These are phyloP conservation scores for Phyllotreta striolata DNA, from an alignment of 2,888 invertebrate species.

Conservation along the genomic window DNA sequence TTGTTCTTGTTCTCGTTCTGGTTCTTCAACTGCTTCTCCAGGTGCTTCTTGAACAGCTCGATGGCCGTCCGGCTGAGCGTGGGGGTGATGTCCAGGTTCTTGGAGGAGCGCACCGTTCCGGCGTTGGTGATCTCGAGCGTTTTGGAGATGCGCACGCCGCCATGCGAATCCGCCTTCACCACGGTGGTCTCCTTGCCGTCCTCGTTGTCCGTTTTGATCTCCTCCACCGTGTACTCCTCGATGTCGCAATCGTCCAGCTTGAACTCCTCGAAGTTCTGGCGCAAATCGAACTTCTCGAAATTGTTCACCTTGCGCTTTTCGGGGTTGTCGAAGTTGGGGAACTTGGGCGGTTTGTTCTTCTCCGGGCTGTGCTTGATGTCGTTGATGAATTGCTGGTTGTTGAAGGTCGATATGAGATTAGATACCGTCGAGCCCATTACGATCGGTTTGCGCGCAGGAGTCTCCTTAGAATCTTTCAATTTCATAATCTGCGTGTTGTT, in stretches of 20 bases:
- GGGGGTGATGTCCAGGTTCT: constrained; percentile 45
- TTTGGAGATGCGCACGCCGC: constrained; percentile 22
- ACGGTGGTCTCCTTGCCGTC: no score
- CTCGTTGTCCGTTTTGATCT: constrained; percentile 28
- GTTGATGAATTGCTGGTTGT: constrained; percentile 63
- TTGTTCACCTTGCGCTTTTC: constrained; percentile 43
- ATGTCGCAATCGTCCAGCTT: constrained; percentile 78
- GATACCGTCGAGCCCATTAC: constrained; percentile 71
- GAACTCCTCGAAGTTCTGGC: constrained; percentile 82
- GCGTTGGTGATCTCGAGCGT: constrained; percentile 46
- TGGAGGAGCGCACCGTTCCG: constrained; percentile 52
- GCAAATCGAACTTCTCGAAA: constrained; percentile 71
- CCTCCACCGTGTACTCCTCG: constrained; percentile 56
- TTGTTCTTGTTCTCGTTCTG: constrained; percentile 44
- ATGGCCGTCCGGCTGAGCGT: constrained; percentile 52
- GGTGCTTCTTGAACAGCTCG: constrained; percentile 55
- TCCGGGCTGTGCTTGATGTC: constrained; percentile 63
- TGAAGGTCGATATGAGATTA: constrained; percentile 61
- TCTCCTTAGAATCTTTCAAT: constrained; percentile 61
- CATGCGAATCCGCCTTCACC: not conserved
- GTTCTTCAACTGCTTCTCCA: constrained; percentile 58
- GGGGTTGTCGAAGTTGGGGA: constrained; percentile 59
- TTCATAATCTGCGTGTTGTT: constrained; percentile 59
- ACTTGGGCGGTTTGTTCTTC: constrained; percentile 48
- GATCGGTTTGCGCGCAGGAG: constrained; percentile 65